These are phyloP conservation scores for Calephelis perditalis DNA, from an alignment of 2,888 invertebrate species.

Conservation along the genomic window DNA sequence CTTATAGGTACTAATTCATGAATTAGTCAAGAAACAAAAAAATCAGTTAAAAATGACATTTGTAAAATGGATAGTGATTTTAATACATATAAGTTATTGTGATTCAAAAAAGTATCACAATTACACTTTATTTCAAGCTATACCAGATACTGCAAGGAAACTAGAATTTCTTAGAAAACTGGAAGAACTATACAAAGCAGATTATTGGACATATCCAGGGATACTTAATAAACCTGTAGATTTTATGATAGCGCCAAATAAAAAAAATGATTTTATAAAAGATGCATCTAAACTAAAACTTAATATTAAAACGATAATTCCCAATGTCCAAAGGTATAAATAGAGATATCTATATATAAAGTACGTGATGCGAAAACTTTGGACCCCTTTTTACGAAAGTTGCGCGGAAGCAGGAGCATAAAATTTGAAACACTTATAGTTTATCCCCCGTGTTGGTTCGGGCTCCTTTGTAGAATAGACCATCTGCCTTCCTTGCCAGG, in stretches of 20 bases:
- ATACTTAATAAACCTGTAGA: constrained; percentile 2
- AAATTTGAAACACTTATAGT: too few species aligned
- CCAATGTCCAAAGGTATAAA: constrained; percentile 1
- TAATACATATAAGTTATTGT: background rate
- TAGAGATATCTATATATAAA: too few species aligned
- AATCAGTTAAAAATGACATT: constrained; percentile 40
- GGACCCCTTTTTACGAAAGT: too few species aligned
- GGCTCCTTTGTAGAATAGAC: too few species aligned
- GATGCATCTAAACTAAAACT: background rate
- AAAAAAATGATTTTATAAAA: constrained; percentile 3
- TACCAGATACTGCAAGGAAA: background rate
- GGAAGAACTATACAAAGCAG: background rate
- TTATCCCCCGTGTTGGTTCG: too few species aligned
- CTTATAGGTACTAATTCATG: too few species aligned
- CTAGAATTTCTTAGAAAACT: background rate
- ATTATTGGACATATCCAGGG: constrained; percentile 1
- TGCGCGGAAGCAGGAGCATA: too few species aligned
- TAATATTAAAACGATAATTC: background rate
- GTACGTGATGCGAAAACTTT: too few species aligned
- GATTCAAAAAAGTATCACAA: background rate
- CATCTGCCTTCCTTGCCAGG: too few species aligned
- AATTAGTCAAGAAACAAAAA: too few species aligned
- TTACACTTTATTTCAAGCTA: background rate
- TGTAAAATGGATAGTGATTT: constrained; percentile 40
- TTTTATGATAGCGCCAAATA: background rate